Percentiles rank a stretch among this genome's conserved stretches.
phyloP scores from a whole-genome alignment of 2,113 vertebrate genomes.

The Ptilonorhynchus violaceus region DNA sequence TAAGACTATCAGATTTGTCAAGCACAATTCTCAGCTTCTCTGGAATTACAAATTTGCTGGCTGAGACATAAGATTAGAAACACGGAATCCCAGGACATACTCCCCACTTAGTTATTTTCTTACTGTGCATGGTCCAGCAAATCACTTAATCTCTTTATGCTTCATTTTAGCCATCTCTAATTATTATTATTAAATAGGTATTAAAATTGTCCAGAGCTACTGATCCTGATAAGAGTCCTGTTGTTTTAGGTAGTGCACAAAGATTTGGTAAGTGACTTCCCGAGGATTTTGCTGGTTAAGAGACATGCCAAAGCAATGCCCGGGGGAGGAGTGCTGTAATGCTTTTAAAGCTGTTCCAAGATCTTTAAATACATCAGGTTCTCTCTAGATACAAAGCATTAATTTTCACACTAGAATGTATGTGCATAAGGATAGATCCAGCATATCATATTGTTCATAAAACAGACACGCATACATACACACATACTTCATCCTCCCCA shows the following conservation, averaged over 20 bases:
- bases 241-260: background rate
- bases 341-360: background rate
- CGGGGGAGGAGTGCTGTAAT: background rate
- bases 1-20: background rate
- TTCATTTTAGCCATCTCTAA: background rate
- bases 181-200: slow-evolving; percentile 29
- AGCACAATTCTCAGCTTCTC: background rate
- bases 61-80: background rate
- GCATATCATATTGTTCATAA: background rate
- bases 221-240: background rate
- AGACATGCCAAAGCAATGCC: background rate
- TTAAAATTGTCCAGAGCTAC: background rate
- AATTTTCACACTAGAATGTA: background rate
- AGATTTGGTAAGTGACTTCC: background rate
- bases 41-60: background rate
- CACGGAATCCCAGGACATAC: background rate
- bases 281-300: background rate
- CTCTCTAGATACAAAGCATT: background rate
- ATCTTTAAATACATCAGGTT: background rate
- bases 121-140: background rate
- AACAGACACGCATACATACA: background rate
- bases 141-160: slow-evolving; percentile 21
- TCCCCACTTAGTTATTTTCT: background rate
- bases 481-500: background rate
- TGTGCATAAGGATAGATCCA: background rate